phyloP scores from a whole-genome alignment of 2,888 invertebrate species.

The Sepiola atlantica region DNA sequence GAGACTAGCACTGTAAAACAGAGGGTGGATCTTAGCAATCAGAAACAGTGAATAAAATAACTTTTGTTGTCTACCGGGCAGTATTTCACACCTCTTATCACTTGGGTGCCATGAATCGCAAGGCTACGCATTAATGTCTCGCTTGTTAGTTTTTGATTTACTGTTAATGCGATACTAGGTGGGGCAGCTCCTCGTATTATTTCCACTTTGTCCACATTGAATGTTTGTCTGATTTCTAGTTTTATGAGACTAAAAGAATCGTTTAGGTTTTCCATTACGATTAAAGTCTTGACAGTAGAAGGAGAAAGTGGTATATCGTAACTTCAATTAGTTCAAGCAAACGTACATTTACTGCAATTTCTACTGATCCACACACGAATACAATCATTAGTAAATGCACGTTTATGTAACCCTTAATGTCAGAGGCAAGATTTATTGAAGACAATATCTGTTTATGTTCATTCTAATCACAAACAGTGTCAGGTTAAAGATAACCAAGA shows the following conservation, averaged over 20 bases:
- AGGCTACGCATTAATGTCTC: slow-evolving; percentile 9
- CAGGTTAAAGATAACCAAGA: too few relatives aligned
- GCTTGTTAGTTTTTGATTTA: slow-evolving; percentile 19
- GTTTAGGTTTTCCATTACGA: background rate
- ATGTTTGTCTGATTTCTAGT: background rate
- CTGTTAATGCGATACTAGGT: background rate
- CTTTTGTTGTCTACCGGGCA: background rate
- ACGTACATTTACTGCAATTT: background rate
- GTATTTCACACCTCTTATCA: slow-evolving; percentile 21
- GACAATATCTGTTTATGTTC: background rate
- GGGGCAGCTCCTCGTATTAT: background rate
- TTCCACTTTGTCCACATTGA: background rate
- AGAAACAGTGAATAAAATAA: background rate
- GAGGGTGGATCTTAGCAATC: background rate
- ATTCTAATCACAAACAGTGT: too few relatives aligned
- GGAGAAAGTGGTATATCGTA: background rate
- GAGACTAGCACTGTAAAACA: background rate
- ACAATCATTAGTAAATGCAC: background rate
- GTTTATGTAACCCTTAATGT: background rate
- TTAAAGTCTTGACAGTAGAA: background rate
- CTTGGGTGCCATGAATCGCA: background rate
- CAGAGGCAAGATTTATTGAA: background rate
- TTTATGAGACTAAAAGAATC: background rate
- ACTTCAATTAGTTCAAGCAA: background rate
- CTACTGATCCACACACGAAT: background rate